Evolutionary conservation across 30 jellyfish, hydroid and myxozoan species (phyloP), one percentile per base, ranked within the genome.

Genomic region (Morbakka virulenta): DNA sequence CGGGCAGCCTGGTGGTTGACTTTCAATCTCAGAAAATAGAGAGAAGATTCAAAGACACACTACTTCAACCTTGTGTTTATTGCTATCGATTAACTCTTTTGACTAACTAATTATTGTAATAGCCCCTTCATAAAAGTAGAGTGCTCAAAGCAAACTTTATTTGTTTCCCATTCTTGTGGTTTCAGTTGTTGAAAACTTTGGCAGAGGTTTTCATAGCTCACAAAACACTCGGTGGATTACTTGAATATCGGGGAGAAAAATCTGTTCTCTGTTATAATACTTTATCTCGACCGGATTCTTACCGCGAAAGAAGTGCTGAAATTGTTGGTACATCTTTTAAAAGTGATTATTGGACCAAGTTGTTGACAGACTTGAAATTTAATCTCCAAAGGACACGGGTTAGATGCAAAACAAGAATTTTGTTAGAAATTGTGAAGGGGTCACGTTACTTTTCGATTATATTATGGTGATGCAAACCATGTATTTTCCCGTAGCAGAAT

Each of bases 81-180:
- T 80, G 92, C 69, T 21, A 35, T 84, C 95, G 48, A 83, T 83
- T 82, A 74, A 72, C 24, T 73, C 87, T 36, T 61, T 73, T 83
- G 63, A 83, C 47, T 52, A 32, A 31, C 83, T 69, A 83, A 73
- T 83, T 73, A 62, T 67, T 48, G 29, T 76, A 74, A 84, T 84
- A 64, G 89, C 65, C 14, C 31, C 62, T 3, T 28, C 57, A 30
- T 66, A 22, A 47, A 0, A 27, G 17, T 27, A 32, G 4, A 0
- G 72, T 63, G 62, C 26, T 21, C 57, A 2, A 4, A 23, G 33
- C 33, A 29, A 63, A 33, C 61, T 4, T 63, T 51, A 28, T 33
- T 33, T 63, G 48, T 33, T 63, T 63, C 47, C 48, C 33, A 63
- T 63, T 33, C 61, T 33, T 22, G 33, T 4, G 57, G 57, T 63